Percentiles rank a stretch among this genome's conserved stretches.
These are phyloP conservation scores for Phyllostomus discolor DNA, from an alignment of 2,113 vertebrate genomes.

Conservation along the genomic window DNA sequence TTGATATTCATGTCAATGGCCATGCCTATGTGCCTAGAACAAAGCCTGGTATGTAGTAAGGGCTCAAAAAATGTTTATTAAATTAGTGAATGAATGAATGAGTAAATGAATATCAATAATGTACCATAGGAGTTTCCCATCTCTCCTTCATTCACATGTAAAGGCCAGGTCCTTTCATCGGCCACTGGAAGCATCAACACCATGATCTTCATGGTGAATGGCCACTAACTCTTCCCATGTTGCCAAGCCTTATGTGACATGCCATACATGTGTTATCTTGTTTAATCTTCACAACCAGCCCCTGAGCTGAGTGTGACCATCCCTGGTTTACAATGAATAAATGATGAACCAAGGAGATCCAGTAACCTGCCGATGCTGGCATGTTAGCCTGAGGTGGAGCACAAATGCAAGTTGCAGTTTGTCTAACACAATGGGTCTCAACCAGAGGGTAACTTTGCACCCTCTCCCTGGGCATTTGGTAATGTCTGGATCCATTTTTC, in stretches of 20 bases:
- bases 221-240: neutral
- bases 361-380: neutral
- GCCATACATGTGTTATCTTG: neutral
- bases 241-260: neutral
- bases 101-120: neutral
- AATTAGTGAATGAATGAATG: neutral
- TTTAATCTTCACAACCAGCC: neutral
- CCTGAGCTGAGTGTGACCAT: neutral
- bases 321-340: neutral
- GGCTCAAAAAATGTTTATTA: neutral
- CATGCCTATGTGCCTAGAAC: neutral
- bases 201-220: neutral
- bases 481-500: neutral
- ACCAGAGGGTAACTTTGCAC: neutral
- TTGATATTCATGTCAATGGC: neutral
- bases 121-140: neutral
- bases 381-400: neutral
- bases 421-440: neutral
- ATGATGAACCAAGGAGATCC: neutral
- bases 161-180: neutral
- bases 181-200: neutral
- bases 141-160: neutral
- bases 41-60: neutral
- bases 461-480: neutral
- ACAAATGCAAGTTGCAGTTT: neutral